These are phyloP conservation scores for Taurulus bubalis DNA, from an alignment of 2,113 vertebrate species.

Conservation along the genomic window DNA sequence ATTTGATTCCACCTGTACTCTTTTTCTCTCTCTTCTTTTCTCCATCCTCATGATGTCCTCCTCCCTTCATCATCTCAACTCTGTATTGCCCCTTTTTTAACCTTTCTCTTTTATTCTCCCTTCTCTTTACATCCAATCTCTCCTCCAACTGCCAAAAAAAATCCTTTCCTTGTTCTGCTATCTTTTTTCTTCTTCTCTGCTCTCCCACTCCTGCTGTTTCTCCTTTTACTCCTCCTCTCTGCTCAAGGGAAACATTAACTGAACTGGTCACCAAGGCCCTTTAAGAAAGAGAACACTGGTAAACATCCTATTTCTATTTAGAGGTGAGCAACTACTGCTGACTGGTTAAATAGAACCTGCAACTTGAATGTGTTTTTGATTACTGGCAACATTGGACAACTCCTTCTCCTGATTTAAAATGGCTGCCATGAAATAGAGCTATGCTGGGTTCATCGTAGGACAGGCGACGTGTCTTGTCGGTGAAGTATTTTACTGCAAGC, in stretches of 20 bases:
- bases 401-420: conserved; percentile 11
- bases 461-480: conserved; percentile 39
- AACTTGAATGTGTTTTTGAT: conserved; percentile 24
- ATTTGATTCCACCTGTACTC: conserved; percentile 67
- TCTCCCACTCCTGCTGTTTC: conserved; percentile 9
- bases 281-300: conserved; percentile 37
- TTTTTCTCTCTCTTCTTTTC: conserved; percentile 13
- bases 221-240: conserved; percentile 10
- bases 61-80: conserved; percentile 34
- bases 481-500: conserved; percentile 50
- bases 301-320: conserved; percentile 59
- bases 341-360: conserved; percentile 30
- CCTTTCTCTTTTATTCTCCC: conserved; percentile 36
- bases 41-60: conserved; percentile 29
- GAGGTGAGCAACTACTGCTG: conserved; percentile 50
- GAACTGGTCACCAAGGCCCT: conserved; percentile 50
- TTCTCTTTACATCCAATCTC: conserved; percentile 26
- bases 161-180: neutral
- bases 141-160: conserved; percentile 43
- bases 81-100: conserved; percentile 48
- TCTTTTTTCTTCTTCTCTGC: conserved; percentile 10
- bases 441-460: neutral
- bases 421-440: neutral
- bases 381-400: neutral
- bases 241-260: conserved; percentile 50